Conservation (phyloP, 2,113 vertebrate genomes). For the Lipophrys pholis region DNA sequence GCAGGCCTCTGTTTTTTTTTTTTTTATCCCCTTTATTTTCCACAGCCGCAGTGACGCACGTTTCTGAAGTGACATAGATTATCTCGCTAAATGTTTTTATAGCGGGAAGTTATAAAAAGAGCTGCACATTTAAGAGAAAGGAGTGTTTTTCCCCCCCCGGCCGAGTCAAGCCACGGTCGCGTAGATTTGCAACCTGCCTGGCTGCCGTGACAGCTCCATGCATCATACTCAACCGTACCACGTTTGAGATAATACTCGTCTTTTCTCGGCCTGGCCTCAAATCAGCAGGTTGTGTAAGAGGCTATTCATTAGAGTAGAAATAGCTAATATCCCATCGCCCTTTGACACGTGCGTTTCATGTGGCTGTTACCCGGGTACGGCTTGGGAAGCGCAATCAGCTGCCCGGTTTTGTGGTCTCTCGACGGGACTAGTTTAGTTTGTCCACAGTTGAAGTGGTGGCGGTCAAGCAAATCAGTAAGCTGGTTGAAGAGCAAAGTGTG, state of each 20-base stretch:
- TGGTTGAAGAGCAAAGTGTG: conserved; percentile 2
- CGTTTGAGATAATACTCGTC: conserved; percentile 55
- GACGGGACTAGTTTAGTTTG: conserved; percentile 21
- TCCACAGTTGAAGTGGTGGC: conserved; percentile 22
- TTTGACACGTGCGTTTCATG: conserved; percentile 56
- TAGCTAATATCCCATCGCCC: conserved; percentile 47
- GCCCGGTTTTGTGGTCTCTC: conserved; percentile 45
- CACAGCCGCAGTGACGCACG: conserved; percentile 58
- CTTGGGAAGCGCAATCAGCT: conserved; percentile 50
- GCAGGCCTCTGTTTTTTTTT: no score
- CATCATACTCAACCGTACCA: conserved; percentile 48
- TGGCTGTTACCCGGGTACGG: conserved; percentile 50
- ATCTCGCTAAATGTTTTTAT: conserved; percentile 62
- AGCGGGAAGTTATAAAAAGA: conserved; percentile 63
- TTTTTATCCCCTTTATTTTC: conserved; percentile 14
- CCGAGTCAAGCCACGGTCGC: conserved; percentile 5
- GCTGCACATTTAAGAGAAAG: conserved; percentile 30
- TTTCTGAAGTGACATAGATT: conserved; percentile 53
- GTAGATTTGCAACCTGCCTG: conserved; percentile 48
- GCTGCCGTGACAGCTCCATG: conserved; percentile 56
- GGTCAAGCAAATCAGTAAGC: background rate
- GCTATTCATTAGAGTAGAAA: conserved; percentile 61
- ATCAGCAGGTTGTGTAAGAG: conserved; percentile 49
- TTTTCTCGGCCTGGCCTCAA: conserved; percentile 34
- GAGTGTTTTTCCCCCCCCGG: conserved; percentile 5